Percentiles rank a stretch among this genome's conserved stretches.
Conservation (phyloP, 2,888 invertebrate genomes). For the Nipponacmea schrenckii region DNA sequence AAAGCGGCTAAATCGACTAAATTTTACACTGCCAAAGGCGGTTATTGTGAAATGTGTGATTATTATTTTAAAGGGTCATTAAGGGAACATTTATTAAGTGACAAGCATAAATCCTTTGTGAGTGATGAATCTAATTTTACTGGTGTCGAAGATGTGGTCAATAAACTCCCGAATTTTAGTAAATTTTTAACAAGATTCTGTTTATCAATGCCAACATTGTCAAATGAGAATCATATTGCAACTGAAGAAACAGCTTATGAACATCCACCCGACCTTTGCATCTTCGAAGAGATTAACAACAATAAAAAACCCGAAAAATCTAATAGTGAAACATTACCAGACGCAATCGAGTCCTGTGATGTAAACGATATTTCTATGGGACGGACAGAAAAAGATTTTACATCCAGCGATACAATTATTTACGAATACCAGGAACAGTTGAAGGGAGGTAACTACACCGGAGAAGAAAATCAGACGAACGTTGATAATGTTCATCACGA, state of each 20-base stretch:
- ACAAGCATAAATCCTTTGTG: conserved; percentile 18
- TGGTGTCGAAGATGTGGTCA: conserved; percentile 15
- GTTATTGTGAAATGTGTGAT: conserved; percentile 26
- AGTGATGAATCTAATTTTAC: conserved; percentile 20
- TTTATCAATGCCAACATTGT: not conserved
- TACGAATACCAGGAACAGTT: not conserved
- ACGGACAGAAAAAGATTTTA: not conserved
- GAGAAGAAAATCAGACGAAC: not conserved
- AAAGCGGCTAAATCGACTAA: conserved; percentile 15
- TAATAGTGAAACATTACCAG: not conserved
- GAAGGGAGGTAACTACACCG: not conserved
- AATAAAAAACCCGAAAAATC: conserved; percentile 1
- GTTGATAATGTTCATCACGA: not conserved
- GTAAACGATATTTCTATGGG: not conserved
- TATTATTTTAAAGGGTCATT: conserved; percentile 16
- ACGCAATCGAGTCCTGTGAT: not conserved
- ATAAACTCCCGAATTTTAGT: conserved; percentile 18
- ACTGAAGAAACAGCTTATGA: not conserved
- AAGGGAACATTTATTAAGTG: conserved; percentile 15
- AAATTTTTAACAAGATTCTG: conserved; percentile 20
- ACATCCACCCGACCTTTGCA: not conserved
- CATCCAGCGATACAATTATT: not conserved
- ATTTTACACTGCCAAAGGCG: conserved; percentile 18
- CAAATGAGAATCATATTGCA: not conserved
- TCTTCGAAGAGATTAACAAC: conserved; percentile 3